A percentile compares a stretch with the other conserved stretches of the same genome.
These are phyloP conservation scores for Microctenopoma stevenorrisi DNA, from an alignment of 2,797 vertebrate species.

Conservation along the genomic window DNA sequence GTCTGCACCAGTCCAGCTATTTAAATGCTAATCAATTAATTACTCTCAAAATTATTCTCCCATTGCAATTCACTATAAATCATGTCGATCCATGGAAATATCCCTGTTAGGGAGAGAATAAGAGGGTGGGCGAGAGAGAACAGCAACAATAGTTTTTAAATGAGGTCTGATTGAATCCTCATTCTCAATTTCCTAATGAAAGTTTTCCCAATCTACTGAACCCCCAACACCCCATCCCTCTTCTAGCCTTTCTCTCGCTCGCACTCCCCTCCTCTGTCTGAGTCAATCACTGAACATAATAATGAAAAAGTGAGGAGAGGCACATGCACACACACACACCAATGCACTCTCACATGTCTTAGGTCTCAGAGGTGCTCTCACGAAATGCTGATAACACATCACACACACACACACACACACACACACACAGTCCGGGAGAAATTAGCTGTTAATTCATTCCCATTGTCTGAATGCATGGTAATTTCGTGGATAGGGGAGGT, in stretches of 20 bases:
- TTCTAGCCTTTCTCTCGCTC: conserved; percentile 1
- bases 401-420: conserved; percentile 40
- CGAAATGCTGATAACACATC: conserved; percentile 47
- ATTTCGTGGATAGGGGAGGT: conserved; percentile 42
- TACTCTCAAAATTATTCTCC: conserved; percentile 58
- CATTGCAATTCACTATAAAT: conserved; percentile 51
- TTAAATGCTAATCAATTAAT: conserved; percentile 78
- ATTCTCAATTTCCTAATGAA: conserved; percentile 67
- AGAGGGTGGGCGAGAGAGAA: conserved; percentile 4
- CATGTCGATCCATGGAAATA: conserved; percentile 55
- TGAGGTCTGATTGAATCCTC: conserved; percentile 67
- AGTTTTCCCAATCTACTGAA: conserved; percentile 37
- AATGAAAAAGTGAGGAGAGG: conserved; percentile 49
- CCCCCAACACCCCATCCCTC: background rate
- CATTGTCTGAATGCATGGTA: conserved; percentile 64
- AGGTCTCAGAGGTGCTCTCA: conserved; percentile 32
- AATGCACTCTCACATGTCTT: conserved; percentile 20
- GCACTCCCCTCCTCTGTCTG: background rate
- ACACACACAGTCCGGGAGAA: conserved; percentile 39
- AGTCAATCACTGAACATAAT: conserved; percentile 61
- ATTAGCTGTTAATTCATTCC: conserved; percentile 66
- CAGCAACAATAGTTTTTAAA: conserved; percentile 60
- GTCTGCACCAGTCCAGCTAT: conserved; percentile 31
- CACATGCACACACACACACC: conserved; percentile 10
- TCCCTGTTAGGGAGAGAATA: conserved; percentile 15